These are phyloP conservation scores for Neoseiulus cucumeris DNA, from an alignment of 1,140 invertebrate species.

Conservation along the genomic window DNA sequence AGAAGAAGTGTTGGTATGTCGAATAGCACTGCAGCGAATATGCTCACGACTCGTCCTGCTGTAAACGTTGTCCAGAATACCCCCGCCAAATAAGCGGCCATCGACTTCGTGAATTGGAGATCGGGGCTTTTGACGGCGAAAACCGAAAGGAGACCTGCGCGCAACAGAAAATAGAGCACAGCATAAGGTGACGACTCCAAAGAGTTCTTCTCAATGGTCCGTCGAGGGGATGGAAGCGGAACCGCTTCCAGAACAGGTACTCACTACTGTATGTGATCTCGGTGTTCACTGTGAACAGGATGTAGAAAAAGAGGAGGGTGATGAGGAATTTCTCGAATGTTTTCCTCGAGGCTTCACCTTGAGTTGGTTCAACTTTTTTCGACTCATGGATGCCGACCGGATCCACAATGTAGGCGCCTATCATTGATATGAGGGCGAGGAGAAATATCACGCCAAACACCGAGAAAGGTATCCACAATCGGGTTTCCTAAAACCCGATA, in stretches of 20 bases:
- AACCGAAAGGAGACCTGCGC: neutral
- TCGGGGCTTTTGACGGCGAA: neutral
- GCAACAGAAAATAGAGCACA: too few relatives aligned
- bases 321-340: neutral
- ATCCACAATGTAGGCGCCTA: neutral
- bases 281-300: neutral
- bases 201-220: too few relatives aligned
- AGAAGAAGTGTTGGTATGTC: neutral
- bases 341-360: neutral
- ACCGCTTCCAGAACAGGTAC: too few relatives aligned
- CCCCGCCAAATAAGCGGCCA: neutral
- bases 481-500: neutral
- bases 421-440: neutral
- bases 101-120: neutral
- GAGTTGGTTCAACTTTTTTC: neutral
- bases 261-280: neutral
- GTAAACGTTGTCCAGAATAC: slow-evolving; percentile 2
- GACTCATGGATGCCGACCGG: neutral
- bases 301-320: neutral
- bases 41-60: neutral
- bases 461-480: neutral
- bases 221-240: too few relatives aligned
- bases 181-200: too few relatives aligned
- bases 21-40: neutral
- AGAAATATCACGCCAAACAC: neutral